Evolutionary conservation across 2,797 vertebrate species (phyloP), one percentile per base, ranked within the genome.

Genomic region (Xenentodon cancila): DNA sequence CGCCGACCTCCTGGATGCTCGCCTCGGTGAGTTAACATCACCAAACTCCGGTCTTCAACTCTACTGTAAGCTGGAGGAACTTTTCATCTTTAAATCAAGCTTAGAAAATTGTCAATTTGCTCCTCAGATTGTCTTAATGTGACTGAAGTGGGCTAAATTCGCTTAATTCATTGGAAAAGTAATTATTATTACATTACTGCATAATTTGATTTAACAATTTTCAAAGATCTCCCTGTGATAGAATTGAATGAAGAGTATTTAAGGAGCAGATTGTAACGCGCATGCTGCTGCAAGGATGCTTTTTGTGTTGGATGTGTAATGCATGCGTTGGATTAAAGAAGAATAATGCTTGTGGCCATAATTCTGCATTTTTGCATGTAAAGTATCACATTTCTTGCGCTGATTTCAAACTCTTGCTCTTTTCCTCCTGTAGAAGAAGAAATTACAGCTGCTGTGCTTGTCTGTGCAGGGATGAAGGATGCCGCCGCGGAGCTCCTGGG

Each of bases 1-100:
- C 86, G 96, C 96, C 95, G 97, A 99, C 95, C 96, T 99, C 94
- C 95, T 98, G 96, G 97, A 99, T 94, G 95, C 96, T 94, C 96
- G 96, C 92, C 96, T 98, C 93, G 96, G 97, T 97, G 96, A 97
- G 96, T 97, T 93, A 86, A 92, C 92, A 34, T 89, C 93, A 84
- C 88, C 92, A 85, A 94, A 93, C 93, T 90, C 93, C 91, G 92
- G 92, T 91, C 92, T 92, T 78, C 91, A 95, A 92, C 92, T 94
- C 83, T 89, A 93, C 87, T 93, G 93, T 94, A 94, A 94, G 91
- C 89, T 91, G 89, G 85, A 91, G 91, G 55, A 89, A 84, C 87
- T 92, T 93, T 73, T 91, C 74, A 90, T 92, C 86, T 90, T 84
- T 90, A n/a, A 82, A 88, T 92, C 85, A 91, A 89, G 90, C 93